Evolutionary conservation across 2,113 vertebrate species (phyloP).

Genomic region (human (Homo sapiens)): DNA sequence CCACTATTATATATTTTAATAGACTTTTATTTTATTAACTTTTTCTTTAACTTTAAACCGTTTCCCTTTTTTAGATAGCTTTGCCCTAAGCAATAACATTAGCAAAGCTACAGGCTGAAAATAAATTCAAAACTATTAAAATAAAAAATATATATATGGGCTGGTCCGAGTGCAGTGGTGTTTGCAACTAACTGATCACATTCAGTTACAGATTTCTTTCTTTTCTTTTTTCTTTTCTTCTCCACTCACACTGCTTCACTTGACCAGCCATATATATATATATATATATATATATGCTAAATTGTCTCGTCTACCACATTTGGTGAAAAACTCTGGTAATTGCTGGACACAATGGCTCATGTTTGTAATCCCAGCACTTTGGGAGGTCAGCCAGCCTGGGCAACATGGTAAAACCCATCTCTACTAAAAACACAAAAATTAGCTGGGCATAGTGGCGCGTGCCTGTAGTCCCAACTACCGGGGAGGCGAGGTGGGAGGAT

Average conservation of each 20-base stretch:
- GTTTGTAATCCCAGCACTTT: too few relatives aligned
- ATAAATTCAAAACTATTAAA: conserved; percentile 63
- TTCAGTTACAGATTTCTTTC: neutral
- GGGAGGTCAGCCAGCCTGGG: too few relatives aligned
- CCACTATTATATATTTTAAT: conserved; percentile 10
- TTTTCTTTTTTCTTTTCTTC: neutral
- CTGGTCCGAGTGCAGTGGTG: neutral
- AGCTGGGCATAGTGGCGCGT: too few relatives aligned
- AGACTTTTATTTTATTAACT: conserved; percentile 53
- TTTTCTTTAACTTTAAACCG: conserved; percentile 58
- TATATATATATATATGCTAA: neutral
- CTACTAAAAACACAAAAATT: too few relatives aligned
- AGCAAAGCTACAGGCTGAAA: conserved; percentile 54
- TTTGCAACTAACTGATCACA: neutral
- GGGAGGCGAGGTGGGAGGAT: too few relatives aligned
- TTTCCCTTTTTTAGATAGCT: conserved; percentile 12
- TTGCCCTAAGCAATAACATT: conserved; percentile 54
- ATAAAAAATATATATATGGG: conserved; percentile 32
- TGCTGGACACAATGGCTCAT: too few relatives aligned
- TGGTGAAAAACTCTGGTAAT: neutral
- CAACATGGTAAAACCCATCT: too few relatives aligned
- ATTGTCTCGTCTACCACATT: neutral
- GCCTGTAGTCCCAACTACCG: too few relatives aligned
- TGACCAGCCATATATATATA: neutral
- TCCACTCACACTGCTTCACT: neutral